Conservation (phyloP, 2,888 invertebrate species). For the Matsumyia berberina region DNA sequence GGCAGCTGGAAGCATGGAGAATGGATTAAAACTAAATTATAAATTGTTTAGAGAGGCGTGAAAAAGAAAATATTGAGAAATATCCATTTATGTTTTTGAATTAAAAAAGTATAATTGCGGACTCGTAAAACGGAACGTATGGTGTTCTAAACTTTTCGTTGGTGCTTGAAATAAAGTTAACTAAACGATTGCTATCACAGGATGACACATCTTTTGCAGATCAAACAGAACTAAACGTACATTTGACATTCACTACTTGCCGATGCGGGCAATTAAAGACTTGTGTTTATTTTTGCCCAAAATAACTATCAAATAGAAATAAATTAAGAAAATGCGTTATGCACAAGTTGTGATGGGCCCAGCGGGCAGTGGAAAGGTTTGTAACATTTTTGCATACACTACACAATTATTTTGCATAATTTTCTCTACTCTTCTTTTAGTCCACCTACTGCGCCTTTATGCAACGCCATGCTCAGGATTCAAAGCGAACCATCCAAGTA, state of each 20-base stretch:
- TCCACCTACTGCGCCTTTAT: slow-evolving; percentile 97
- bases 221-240: neutral
- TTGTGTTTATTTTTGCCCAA: neutral
- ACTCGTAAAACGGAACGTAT: too few relatives aligned
- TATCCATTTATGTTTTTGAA: too few relatives aligned
- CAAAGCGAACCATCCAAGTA: slow-evolving; percentile 91
- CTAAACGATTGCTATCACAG: too few relatives aligned
- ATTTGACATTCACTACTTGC: slow-evolving; percentile 6
- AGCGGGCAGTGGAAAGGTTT: slow-evolving; percentile 98
- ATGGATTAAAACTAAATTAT: too few relatives aligned
- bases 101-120: too few relatives aligned
- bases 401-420: slow-evolving; percentile 21
- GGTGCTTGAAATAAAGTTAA: too few relatives aligned
- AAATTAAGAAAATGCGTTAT: slow-evolving; percentile 89
- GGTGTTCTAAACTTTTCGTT: too few relatives aligned
- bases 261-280: neutral
- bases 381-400: slow-evolving; percentile 5
- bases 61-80: too few relatives aligned
- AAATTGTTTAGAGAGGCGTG: too few relatives aligned
- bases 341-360: slow-evolving; percentile 98
- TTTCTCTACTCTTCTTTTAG: slow-evolving; percentile 85
- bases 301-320: neutral
- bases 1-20: too few relatives aligned
- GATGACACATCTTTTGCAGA: neutral
- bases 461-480: slow-evolving; percentile 92